Conservation (phyloP, 2,888 invertebrate genomes). For the Thecocarcelia acutangulata region DNA sequence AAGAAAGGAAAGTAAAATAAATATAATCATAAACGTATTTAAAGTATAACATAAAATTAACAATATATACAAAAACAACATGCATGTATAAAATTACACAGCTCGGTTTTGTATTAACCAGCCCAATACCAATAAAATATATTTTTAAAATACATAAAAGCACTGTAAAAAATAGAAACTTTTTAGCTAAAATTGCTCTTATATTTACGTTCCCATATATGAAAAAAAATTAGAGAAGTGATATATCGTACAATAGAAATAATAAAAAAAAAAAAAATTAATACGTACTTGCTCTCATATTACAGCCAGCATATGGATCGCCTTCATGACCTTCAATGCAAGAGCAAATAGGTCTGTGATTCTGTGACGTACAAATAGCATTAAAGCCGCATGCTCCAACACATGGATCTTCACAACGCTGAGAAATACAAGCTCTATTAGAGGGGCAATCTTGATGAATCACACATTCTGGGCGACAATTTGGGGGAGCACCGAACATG, state of each 20-base stretch:
- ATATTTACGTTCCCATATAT: not conserved
- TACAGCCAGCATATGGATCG: constrained; percentile 90
- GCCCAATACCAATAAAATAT: constrained; percentile 31
- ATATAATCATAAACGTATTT: constrained; percentile 7
- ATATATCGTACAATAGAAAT: not conserved
- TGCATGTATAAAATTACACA: constrained; percentile 40
- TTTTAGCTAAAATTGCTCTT: constrained; percentile 41
- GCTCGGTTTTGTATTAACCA: constrained; percentile 54
- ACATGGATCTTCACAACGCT: constrained; percentile 88
- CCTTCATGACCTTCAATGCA: constrained; percentile 88
- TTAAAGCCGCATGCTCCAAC: constrained; percentile 88
- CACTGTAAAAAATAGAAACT: constrained; percentile 42
- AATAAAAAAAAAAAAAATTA: constrained; percentile 10
- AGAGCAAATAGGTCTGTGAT: constrained; percentile 88
- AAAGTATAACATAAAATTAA: constrained; percentile 21
- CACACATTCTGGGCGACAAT: constrained; percentile 89
- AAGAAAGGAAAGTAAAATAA: constrained; percentile 50
- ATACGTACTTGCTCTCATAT: constrained; percentile 84
- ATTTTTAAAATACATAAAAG: constrained; percentile 20
- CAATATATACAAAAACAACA: constrained; percentile 44
- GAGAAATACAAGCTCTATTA: constrained; percentile 87
- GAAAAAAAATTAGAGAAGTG: constrained; percentile 16
- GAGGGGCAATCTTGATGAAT: constrained; percentile 88
- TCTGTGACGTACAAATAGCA: constrained; percentile 86
- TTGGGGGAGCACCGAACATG: constrained; percentile 90